These are phyloP conservation scores for Spilogale gracilis DNA, from an alignment of 2,113 vertebrate genomes.

Conservation along the genomic window DNA sequence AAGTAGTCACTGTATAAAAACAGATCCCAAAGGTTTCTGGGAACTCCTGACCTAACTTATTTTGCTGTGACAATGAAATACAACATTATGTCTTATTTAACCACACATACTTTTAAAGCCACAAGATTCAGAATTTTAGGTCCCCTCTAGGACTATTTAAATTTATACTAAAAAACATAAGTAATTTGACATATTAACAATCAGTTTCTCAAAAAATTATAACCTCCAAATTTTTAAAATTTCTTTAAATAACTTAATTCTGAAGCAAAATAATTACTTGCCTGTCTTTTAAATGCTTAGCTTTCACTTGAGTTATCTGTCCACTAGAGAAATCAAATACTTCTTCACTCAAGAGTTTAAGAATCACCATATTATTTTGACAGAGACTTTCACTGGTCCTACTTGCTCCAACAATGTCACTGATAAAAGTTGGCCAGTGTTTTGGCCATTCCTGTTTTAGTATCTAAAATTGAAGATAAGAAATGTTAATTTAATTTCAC, in stretches of 20 bases:
- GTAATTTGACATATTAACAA: background rate
- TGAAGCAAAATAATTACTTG: slow-evolving; percentile 80
- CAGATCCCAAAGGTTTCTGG: background rate
- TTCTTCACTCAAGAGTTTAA: slow-evolving; percentile 98
- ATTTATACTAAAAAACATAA: background rate
- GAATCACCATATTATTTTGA: slow-evolving; percentile 99
- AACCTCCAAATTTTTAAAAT: background rate
- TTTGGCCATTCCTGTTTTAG: slow-evolving; percentile 99
- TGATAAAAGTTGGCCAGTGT: slow-evolving; percentile 99
- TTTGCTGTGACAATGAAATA: background rate
- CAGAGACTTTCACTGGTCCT: slow-evolving; percentile 99
- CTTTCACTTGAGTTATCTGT: slow-evolving; percentile 99
- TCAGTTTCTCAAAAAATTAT: background rate
- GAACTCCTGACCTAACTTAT: background rate
- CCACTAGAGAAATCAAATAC: slow-evolving; percentile 99
- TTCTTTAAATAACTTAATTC: background rate
- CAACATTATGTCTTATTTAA: background rate
- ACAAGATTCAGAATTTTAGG: background rate
- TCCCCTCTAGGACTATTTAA: background rate
- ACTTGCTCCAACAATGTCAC: slow-evolving; percentile 98
- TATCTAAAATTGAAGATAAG: slow-evolving; percentile 89
- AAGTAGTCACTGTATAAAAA: background rate
- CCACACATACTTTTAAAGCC: background rate
- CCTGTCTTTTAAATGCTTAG: slow-evolving; percentile 99
- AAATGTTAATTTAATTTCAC: slow-evolving; percentile 42